Percentiles rank a stretch among this genome's conserved stretches.
Conservation (phyloP, 2,113 vertebrate genomes). For the Pithys albifrons region DNA sequence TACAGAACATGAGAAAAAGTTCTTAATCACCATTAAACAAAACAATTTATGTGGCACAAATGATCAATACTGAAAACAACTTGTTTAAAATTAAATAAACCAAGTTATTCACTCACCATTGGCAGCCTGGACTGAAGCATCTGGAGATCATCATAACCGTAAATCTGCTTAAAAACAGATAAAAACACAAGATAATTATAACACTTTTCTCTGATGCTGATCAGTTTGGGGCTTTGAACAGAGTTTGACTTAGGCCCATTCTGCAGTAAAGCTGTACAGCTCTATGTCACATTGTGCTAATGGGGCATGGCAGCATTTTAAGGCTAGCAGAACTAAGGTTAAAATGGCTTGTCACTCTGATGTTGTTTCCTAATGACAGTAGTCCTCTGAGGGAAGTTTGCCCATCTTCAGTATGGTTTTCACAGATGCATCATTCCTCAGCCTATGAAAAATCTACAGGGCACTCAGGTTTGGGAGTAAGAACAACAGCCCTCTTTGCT, state of each 20-base stretch:
- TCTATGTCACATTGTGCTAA: fast-evolving
- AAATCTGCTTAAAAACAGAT: conserved; percentile 84
- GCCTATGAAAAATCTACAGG: not conserved
- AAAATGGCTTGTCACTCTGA: not conserved
- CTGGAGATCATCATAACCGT: conserved; percentile 96
- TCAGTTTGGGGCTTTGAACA: not conserved
- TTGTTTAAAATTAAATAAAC: not conserved
- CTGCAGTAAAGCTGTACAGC: not conserved
- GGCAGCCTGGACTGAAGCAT: conserved; percentile 96
- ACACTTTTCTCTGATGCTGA: not conserved
- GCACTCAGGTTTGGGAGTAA: not conserved
- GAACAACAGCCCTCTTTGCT: not conserved
- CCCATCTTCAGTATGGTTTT: not conserved
- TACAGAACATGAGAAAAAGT: not conserved
- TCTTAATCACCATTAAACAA: not conserved
- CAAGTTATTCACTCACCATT: conserved; percentile 80
- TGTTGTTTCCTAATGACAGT: not conserved
- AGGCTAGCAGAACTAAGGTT: not conserved
- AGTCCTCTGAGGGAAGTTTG: not conserved
- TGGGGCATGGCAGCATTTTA: not conserved
- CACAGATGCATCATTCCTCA: not conserved
- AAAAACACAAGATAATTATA: not conserved
- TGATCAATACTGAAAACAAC: not conserved
- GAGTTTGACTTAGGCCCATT: not conserved
- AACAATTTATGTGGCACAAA: not conserved